Base-by-base conservation (phyloP, 2,797 vertebrate species). In the Ambastaia sidthimunki region DNA sequence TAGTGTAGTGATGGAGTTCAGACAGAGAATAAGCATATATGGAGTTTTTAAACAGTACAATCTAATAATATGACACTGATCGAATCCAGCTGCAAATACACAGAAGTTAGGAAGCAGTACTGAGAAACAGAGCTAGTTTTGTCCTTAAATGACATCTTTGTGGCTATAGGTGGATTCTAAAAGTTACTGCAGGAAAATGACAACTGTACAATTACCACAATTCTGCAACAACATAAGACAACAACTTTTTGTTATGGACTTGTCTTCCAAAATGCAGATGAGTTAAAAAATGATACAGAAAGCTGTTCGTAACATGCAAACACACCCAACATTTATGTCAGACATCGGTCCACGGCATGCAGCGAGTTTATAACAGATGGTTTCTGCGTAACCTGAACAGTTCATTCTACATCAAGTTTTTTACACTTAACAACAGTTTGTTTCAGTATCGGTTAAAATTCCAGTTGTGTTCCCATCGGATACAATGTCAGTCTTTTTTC, bases 301-400 rank as follows among this genome's bases (percentile, higher is more conserved):
- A 44, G 34, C 23, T 16, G 21, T 47, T 12, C n/a, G 55, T 65
- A n/a, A 65, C 76, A 79, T 74, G 81, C 66, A 65, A 62, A 47
- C 21, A 63, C 7, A 21, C 31, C 25, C 52, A 31, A 25, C 5
- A 2, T 41, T 70, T 41, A 55, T 54, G 12, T 28, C 1, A 9
- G 9, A 11, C 50, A 10, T 72, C 16, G 1, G 52, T 37, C 21
- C 37, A 70, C 55, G 50, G 18, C 70, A 73, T 72, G 47, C 74
- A 78, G 5, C 13, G 48, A 62, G 44, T 13, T n/a, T 37, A 21
- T 11, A 41, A 41, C 37, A 41, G 37, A 41, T 41, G 9, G 9
- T 41, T 41, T 41, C 37, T 55, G 54, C 7, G 10, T 55, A 19
- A 55, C 37, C 34, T 37, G 2, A 37, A 37, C 7, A 13, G 16